Base-by-base conservation (phyloP, 2,888 invertebrate genomes). In the Himalopsyche anomala region DNA sequence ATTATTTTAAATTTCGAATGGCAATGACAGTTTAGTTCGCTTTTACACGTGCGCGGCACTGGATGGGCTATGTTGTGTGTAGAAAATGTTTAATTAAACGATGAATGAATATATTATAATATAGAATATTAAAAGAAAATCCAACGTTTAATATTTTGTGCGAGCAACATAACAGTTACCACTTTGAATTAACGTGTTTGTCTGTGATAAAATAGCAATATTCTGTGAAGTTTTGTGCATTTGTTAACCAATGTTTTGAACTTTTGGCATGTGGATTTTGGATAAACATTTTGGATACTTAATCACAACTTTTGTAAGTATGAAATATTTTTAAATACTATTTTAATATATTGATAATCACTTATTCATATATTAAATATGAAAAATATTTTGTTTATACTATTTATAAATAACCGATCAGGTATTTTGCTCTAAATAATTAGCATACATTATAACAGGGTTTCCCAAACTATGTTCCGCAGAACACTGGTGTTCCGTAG, bases 191-290 rank as follows among this genome's bases (percentile, higher is more conserved):
- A 3, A 15, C 11, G 62, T 19, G 62, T 62, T 62, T 19, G 15
- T 62, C 4, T 62, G 62, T 62, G 19, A 62, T 12, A 62, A 62
- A 19, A 62, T 19, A 62, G 8, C 4, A 19, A 9, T 62, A 62
- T 62, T 62, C 8, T 19, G n/a, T 62, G n/a, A 62, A 19, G 51
- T 62, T 62, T 62, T 62, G 62, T 62, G 28, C 62, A 19, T 62
- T 8, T 62, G 19, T 62, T 2, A 15, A 28, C 62, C 6, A 62
- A 19, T 62, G 19, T 62, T 62, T 19, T 62, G 28, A 62, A 62
- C 62, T 62, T 62, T 62, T 62, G 62, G 62, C 62, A 62, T 56
- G 56, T 56, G 56, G 56, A 56, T 56, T n/a, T 62, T 62, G n/a
- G n/a, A n/a, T n/a, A 62, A 3, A 62, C 15, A 62, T n/a, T 62